phyloP scores from a whole-genome alignment of 2,888 invertebrate species.

The Bimastos eiseni region DNA sequence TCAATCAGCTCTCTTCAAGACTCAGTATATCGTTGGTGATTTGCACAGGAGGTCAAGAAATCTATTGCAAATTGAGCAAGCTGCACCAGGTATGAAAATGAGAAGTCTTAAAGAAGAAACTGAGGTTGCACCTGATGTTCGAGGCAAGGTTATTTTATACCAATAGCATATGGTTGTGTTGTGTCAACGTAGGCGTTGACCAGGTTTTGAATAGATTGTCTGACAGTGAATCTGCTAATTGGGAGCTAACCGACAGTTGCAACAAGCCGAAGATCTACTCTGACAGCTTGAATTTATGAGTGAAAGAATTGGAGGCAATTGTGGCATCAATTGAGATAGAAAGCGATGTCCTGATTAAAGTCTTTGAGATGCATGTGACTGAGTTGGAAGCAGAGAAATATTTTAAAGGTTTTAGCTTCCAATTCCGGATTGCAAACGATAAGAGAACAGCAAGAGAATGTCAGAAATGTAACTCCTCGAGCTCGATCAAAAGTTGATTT shows the following conservation, averaged over 20 bases:
- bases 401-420: too few relatives aligned
- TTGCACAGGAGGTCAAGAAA: too few relatives aligned
- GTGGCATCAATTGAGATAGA: background rate
- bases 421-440: conserved; percentile 25
- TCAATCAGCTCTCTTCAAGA: too few relatives aligned
- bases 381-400: conserved; percentile 22
- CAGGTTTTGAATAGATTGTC: conserved; percentile 4
- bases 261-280: background rate
- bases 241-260: background rate
- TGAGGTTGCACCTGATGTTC: background rate
- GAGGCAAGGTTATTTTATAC: background rate
- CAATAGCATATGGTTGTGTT: background rate
- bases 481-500: too few relatives aligned
- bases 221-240: background rate
- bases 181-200: too few relatives aligned
- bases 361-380: background rate
- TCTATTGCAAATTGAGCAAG: too few relatives aligned
- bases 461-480: too few relatives aligned
- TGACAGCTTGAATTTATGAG: background rate
- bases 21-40: too few relatives aligned
- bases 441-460: conserved; percentile 8
- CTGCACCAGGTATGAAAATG: background rate
- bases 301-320: conserved; percentile 13
- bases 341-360: background rate
- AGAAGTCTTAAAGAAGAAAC: background rate